These are phyloP conservation scores for Periophthalmus magnuspinnatus DNA, from an alignment of 2,797 vertebrate genomes.

Conservation along the genomic window DNA sequence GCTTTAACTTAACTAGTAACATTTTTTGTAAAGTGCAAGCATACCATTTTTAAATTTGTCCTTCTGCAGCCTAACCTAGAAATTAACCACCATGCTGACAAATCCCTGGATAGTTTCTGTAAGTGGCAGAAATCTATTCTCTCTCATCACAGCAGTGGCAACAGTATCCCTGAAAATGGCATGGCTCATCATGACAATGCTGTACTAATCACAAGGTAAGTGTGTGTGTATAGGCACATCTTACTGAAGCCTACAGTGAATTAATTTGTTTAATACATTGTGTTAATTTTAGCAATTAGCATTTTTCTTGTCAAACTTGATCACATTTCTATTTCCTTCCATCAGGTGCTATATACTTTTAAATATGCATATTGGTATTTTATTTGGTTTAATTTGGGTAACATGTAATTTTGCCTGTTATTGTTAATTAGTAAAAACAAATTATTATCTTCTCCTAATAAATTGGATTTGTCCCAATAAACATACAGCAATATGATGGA, in stretches of 20 bases:
- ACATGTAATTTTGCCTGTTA: not conserved
- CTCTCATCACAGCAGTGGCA: conserved; percentile 94
- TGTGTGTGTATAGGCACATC: not conserved
- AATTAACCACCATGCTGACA: conserved; percentile 99
- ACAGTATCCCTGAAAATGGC: conserved; percentile 98
- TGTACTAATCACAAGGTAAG: conserved; percentile 98
- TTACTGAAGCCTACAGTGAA: not conserved
- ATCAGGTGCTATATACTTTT: not conserved
- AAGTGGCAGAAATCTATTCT: conserved; percentile 99
- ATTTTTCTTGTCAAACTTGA: not conserved
- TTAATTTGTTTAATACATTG: not conserved
- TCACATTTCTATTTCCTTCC: not conserved
- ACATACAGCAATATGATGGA: not conserved
- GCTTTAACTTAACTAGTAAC: not conserved
- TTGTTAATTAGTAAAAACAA: not conserved
- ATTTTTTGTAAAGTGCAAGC: not conserved
- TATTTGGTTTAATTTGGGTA: not conserved
- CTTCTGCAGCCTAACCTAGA: conserved; percentile 95
- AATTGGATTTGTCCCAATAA: not conserved
- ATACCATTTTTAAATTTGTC: conserved; percentile 47
- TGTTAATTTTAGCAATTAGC: not conserved
- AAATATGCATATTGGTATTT: not conserved
- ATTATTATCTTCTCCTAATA: not conserved
- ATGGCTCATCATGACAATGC: conserved; percentile 99
- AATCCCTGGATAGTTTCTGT: conserved; percentile 99